These are phyloP conservation scores for Nymphalis io DNA, from an alignment of 1,140 invertebrate species.

Conservation along the genomic window DNA sequence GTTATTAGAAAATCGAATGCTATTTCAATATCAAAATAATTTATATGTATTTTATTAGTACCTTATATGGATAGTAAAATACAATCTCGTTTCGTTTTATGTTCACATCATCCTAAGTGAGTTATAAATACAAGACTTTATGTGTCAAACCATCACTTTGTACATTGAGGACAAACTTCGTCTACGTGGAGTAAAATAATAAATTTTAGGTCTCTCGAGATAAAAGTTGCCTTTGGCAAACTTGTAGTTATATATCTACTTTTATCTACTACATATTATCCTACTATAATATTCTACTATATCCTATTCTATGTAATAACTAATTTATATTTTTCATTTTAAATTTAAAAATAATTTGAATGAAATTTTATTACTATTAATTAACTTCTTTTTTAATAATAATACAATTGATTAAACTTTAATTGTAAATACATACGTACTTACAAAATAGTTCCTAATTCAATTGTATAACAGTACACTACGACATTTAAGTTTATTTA, in stretches of 20 bases:
- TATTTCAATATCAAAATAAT: no score
- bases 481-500: no score
- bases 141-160: conserved; percentile 18
- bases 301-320: background rate
- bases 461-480: no score
- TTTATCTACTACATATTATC: background rate
- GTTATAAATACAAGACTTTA: conserved; percentile 26
- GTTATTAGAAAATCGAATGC: no score
- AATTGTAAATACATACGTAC: no score
- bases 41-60: no score
- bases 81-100: conserved; percentile 20
- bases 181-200: conserved; percentile 22
- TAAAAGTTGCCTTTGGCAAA: conserved; percentile 8
- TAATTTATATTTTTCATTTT: no score
- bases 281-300: background rate
- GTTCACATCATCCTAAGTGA: conserved; percentile 21
- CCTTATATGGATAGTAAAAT: background rate
- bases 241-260: conserved; percentile 10
- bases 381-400: no score
- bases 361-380: no score
- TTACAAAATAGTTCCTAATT: no score
- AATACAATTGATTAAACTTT: no score
- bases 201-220: conserved; percentile 24
- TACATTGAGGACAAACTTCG: conserved; percentile 27
- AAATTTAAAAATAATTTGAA: no score